A percentile compares a stretch with the other conserved stretches of the same genome.
Evolutionary conservation across 2,888 invertebrate genomes (phyloP).

Genomic region (Campoletis raptor): DNA sequence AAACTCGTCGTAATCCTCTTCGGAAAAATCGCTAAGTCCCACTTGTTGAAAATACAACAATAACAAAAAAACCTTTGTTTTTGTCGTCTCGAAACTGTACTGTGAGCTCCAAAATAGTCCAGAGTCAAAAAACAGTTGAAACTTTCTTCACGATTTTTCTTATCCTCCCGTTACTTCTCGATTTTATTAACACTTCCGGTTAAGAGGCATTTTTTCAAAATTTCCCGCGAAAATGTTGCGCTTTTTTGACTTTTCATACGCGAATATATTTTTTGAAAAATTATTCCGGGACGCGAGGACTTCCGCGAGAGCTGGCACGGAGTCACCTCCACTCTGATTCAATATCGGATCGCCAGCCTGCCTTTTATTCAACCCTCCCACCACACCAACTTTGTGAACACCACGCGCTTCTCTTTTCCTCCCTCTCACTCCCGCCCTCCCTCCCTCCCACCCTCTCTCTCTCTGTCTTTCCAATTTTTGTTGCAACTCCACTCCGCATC

Average conservation of each 20-base stretch:
- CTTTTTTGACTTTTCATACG: constrained; percentile 23
- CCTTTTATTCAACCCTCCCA: constrained; percentile 83
- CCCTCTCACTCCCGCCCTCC: constrained; percentile 14
- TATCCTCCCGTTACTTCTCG: not conserved
- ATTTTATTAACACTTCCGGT: not conserved
- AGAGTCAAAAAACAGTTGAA: constrained; percentile 44
- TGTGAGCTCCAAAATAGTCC: constrained; percentile 21
- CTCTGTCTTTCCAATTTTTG: not conserved
- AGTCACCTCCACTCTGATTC: constrained; percentile 83
- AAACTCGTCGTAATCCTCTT: constrained; percentile 53
- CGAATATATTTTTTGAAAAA: not conserved
- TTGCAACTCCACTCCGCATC: not conserved
- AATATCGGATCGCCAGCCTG: constrained; percentile 81
- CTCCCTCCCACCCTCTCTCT: not conserved
- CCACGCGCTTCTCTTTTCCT: constrained; percentile 39
- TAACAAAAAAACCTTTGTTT: not conserved
- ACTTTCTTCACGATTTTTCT: not conserved
- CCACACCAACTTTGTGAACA: constrained; percentile 70
- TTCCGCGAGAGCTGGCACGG: constrained; percentile 77
- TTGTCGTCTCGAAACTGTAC: constrained; percentile 32
- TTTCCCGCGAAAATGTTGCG: not conserved
- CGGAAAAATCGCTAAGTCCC: not conserved
- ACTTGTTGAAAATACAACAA: not conserved
- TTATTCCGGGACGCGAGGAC: constrained; percentile 48
- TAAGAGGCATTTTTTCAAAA: not conserved